These are phyloP conservation scores for Todus mexicanus DNA, from an alignment of 2,797 vertebrate genomes.

Conservation along the genomic window DNA sequence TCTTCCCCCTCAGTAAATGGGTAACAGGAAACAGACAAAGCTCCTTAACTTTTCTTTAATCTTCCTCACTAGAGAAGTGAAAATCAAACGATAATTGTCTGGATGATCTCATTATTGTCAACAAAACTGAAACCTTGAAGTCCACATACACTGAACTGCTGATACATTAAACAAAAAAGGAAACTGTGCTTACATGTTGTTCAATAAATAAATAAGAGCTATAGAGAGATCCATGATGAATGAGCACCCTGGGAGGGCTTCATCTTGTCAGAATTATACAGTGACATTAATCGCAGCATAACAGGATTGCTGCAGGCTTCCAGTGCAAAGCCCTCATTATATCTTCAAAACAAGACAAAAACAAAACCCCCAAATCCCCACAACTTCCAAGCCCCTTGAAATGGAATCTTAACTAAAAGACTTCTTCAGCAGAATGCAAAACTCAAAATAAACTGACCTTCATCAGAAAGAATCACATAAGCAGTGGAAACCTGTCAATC, in stretches of 20 bases:
- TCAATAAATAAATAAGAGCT: slow-evolving; percentile 76
- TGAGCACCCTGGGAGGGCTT: slow-evolving; percentile 42
- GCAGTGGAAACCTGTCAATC: not conserved
- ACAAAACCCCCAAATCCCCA: not conserved
- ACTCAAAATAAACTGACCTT: slow-evolving; percentile 1
- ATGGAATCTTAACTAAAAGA: not conserved
- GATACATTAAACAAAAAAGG: slow-evolving; percentile 72
- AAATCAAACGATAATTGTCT: slow-evolving; percentile 77
- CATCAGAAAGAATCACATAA: not conserved
- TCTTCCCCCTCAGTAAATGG: slow-evolving; percentile 51
- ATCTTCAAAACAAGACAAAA: slow-evolving; percentile 50
- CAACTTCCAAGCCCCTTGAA: slow-evolving; percentile 19
- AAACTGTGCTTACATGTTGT: slow-evolving; percentile 68
- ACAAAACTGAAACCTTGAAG: slow-evolving; percentile 75
- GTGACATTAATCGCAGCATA: slow-evolving; percentile 69
- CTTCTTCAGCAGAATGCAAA: not conserved
- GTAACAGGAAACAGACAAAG: slow-evolving; percentile 76
- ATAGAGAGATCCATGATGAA: slow-evolving; percentile 44
- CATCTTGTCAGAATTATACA: slow-evolving; percentile 47
- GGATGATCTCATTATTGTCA: slow-evolving; percentile 80
- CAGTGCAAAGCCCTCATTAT: slow-evolving; percentile 65
- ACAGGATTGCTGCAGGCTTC: slow-evolving; percentile 59
- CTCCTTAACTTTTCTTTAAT: slow-evolving; percentile 78
- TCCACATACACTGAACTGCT: slow-evolving; percentile 64
- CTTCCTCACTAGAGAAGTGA: slow-evolving; percentile 73